Evolutionary conservation across 2,888 invertebrate genomes (phyloP).

Genomic region (Aromia moschata): DNA sequence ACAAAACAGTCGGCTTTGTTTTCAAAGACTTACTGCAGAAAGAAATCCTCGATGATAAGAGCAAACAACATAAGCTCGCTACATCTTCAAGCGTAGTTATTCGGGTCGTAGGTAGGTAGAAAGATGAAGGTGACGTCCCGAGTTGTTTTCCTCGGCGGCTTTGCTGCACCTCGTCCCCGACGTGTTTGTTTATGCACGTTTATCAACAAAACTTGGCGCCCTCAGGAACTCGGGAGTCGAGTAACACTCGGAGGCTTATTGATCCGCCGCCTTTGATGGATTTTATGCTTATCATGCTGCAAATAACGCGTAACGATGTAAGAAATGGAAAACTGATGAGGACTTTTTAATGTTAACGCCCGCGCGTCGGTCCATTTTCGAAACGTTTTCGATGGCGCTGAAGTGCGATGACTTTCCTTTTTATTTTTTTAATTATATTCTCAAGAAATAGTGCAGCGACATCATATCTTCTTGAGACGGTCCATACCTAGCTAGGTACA

Average conservation of each 20-base stretch:
- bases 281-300: conserved; percentile 24
- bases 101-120: background rate
- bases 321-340: conserved; percentile 9
- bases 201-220: conserved; percentile 23
- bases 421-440: too few relatives aligned
- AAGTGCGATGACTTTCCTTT: too few relatives aligned
- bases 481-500: too few relatives aligned
- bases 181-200: conserved; percentile 24
- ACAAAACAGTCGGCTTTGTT: too few relatives aligned
- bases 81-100: background rate
- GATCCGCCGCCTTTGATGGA: conserved; percentile 2
- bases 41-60: too few relatives aligned
- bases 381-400: conserved; percentile 4
- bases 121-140: conserved; percentile 1
- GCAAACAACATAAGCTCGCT: background rate
- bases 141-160: conserved; percentile 17
- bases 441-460: too few relatives aligned
- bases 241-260: conserved; percentile 16
- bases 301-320: conserved; percentile 1
- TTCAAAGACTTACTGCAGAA: too few relatives aligned
- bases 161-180: conserved; percentile 19
- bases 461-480: too few relatives aligned
- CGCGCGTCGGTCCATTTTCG: conserved; percentile 7
- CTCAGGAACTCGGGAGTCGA: conserved; percentile 23
- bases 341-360: conserved; percentile 8